phyloP scores from a whole-genome alignment of 2,797 vertebrate genomes.

The Propithecus perrieri region DNA sequence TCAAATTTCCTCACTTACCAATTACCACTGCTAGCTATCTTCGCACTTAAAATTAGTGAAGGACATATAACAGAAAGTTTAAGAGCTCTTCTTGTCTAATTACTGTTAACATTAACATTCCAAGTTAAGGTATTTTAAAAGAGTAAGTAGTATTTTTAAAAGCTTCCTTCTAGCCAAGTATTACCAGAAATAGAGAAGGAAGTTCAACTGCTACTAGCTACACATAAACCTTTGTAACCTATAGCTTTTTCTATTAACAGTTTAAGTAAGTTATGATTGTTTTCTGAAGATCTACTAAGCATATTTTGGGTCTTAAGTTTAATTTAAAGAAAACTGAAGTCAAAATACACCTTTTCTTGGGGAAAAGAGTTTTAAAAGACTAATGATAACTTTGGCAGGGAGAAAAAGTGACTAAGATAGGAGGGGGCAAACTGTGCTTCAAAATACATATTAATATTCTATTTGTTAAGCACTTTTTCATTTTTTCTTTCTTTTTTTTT shows the following conservation, averaged over 20 bases:
- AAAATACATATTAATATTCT: background rate
- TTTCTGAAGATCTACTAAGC: background rate
- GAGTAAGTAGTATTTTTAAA: background rate
- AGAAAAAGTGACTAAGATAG: background rate
- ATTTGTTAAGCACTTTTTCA: background rate
- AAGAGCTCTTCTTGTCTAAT: background rate
- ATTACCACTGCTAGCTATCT: background rate
- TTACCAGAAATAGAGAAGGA: background rate
- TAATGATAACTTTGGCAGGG: background rate
- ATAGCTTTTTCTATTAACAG: background rate
- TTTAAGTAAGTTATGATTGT: background rate
- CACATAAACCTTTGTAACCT: background rate
- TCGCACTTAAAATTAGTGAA: background rate
- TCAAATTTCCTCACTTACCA: background rate
- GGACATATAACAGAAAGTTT: background rate
- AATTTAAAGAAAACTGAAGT: background rate
- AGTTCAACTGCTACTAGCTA: background rate
- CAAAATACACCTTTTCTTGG: background rate
- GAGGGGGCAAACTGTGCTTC: background rate
- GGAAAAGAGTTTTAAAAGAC: background rate
- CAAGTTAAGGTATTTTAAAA: background rate
- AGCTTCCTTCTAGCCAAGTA: background rate
- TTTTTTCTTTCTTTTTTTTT: background rate
- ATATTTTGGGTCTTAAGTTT: background rate
- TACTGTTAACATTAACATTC: background rate